phyloP scores from a whole-genome alignment of 2,888 invertebrate genomes.

The Tetanocera ferruginea region DNA sequence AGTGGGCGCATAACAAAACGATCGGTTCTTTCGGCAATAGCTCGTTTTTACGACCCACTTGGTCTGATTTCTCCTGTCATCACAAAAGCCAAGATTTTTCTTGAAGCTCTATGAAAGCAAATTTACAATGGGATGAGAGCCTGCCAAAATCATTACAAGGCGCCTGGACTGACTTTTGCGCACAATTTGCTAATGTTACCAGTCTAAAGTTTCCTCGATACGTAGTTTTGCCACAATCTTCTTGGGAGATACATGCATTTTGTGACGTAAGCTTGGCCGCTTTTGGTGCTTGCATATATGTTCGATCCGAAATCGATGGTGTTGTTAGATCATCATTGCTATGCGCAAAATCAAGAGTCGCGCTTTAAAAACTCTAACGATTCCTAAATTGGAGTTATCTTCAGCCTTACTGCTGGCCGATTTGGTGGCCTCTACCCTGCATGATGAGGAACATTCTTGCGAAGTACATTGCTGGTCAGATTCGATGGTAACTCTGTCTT shows the following conservation, averaged over 20 bases:
- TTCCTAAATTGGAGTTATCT: slow-evolving; percentile 30
- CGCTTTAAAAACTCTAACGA: slow-evolving; percentile 28
- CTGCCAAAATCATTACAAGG: neutral
- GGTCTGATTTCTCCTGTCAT: no score
- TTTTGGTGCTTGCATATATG: slow-evolving; percentile 36
- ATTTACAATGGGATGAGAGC: slow-evolving; percentile 30
- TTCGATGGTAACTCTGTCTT: no score
- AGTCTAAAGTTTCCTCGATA: slow-evolving; percentile 5
- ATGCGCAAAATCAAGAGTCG: slow-evolving; percentile 42
- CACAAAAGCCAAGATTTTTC: no score
- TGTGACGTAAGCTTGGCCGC: slow-evolving; percentile 33
- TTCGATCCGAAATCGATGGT: slow-evolving; percentile 21
- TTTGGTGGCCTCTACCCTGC: slow-evolving; percentile 12
- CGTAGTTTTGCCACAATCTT: slow-evolving; percentile 1
- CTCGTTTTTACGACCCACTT: no score
- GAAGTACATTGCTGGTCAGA: no score
- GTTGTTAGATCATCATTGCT: slow-evolving; percentile 5
- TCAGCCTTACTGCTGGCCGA: slow-evolving; percentile 23
- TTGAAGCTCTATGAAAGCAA: slow-evolving; percentile 30
- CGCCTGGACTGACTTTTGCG: neutral
- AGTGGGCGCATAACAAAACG: no score
- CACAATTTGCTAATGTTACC: no score
- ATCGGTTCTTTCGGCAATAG: no score
- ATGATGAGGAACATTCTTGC: no score
- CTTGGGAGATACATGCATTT: slow-evolving; percentile 36